Conservation (phyloP, 2,113 vertebrate species). For the Cyprinodon tularosa region DNA sequence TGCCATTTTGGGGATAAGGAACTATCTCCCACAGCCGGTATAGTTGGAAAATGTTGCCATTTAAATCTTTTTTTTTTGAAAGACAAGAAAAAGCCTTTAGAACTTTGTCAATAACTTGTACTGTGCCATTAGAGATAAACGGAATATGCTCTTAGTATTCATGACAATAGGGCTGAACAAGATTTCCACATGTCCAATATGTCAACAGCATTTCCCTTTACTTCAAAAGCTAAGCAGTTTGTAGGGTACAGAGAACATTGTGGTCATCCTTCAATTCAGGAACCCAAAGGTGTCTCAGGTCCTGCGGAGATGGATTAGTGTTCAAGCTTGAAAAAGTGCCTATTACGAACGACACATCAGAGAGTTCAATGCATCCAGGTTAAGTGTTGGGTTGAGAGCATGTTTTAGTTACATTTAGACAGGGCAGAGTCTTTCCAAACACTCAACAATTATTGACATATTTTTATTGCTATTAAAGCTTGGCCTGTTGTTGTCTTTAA, state of each 20-base stretch:
- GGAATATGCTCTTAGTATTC: constrained; percentile 6
- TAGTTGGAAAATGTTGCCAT: constrained; percentile 63
- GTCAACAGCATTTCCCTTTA: constrained; percentile 79
- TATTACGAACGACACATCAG: constrained; percentile 68
- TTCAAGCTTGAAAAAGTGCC: constrained; percentile 81
- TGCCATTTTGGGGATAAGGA: constrained; percentile 53
- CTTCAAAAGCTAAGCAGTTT: constrained; percentile 52
- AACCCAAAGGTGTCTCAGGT: constrained; percentile 55
- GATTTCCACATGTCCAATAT: constrained; percentile 47
- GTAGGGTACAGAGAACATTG: constrained; percentile 22
- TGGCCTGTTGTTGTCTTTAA: background rate
- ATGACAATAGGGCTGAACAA: constrained; percentile 11
- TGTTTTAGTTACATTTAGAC: constrained; percentile 27
- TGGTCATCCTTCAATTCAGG: constrained; percentile 49
- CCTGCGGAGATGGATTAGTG: constrained; percentile 62
- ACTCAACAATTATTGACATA: background rate
- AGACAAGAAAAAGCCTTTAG: constrained; percentile 25
- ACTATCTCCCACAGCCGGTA: constrained; percentile 48
- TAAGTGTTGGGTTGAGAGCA: constrained; percentile 39
- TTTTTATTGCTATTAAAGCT: background rate
- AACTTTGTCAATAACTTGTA: constrained; percentile 27
- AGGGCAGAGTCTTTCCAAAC: constrained; percentile 42
- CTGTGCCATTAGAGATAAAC: constrained; percentile 30
- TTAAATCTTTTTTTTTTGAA: constrained; percentile 41
- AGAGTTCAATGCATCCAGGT: constrained; percentile 36